A percentile compares a stretch with the other conserved stretches of the same genome.
Evolutionary conservation across 2,888 invertebrate species (phyloP).

Genomic region (Acleris laterana): DNA sequence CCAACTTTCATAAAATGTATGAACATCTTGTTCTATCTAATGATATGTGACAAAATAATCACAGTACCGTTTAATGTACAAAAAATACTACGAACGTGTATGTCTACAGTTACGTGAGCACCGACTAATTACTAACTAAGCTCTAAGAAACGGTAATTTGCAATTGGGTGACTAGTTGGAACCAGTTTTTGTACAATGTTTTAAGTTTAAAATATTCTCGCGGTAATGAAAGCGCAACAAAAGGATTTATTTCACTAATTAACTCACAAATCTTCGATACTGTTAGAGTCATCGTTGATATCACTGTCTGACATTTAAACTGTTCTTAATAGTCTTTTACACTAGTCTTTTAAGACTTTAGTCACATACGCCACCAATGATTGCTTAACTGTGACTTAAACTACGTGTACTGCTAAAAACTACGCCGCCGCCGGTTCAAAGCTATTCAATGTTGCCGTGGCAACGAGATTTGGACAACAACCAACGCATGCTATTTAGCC

Average conservation of each 20-base stretch:
- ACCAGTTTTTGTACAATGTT: constrained; percentile 37
- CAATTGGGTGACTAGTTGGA: constrained; percentile 33
- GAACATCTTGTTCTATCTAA: background rate
- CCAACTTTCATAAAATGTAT: too few relatives aligned
- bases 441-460: constrained; percentile 79
- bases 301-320: constrained; percentile 23
- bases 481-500: constrained; percentile 30
- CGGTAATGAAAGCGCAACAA: constrained; percentile 41
- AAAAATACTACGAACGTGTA: constrained; percentile 30
- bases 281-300: constrained; percentile 21
- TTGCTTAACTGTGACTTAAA: too few relatives aligned
- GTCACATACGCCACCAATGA: constrained; percentile 36
- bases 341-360: constrained; percentile 43
- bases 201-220: constrained; percentile 28
- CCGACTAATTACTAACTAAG: constrained; percentile 38
- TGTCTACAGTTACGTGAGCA: constrained; percentile 36
- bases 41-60: constrained; percentile 14
- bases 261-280: constrained; percentile 36
- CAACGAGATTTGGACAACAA: constrained; percentile 68
- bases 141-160: constrained; percentile 38
- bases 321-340: constrained; percentile 22
- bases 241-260: constrained; percentile 42
- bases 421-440: constrained; percentile 47
- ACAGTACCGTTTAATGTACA: constrained; percentile 21
- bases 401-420: constrained; percentile 31